Conservation (phyloP, 2,113 vertebrate genomes). For the Hassar affinis region DNA sequence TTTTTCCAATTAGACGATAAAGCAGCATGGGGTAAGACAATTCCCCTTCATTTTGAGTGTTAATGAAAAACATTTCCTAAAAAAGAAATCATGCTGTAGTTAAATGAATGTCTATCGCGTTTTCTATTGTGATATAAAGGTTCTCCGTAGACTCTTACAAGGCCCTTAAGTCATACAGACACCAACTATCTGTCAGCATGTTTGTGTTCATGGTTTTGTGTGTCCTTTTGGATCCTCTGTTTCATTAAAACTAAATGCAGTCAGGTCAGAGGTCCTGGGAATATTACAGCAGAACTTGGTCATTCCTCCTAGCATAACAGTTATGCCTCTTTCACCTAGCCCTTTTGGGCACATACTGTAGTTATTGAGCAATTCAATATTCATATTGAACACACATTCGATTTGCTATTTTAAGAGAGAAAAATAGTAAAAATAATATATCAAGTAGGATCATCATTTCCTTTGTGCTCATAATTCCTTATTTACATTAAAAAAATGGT, state of each 20-base stretch:
- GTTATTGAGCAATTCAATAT: background rate
- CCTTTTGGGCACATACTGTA: background rate
- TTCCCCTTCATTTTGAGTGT: no score
- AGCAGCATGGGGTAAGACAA: slow-evolving; percentile 1
- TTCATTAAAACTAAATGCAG: slow-evolving; percentile 42
- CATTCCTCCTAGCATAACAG: background rate
- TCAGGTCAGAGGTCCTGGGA: background rate
- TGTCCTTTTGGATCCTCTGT: slow-evolving; percentile 25
- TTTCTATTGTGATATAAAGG: slow-evolving; percentile 3
- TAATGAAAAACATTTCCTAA: background rate
- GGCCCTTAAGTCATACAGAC: slow-evolving; percentile 30
- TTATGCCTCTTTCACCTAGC: background rate
- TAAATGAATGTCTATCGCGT: background rate
- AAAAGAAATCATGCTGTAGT: background rate
- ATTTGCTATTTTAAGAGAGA: background rate
- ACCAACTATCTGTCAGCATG: slow-evolving; percentile 6
- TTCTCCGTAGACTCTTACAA: slow-evolving; percentile 9
- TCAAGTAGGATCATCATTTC: background rate
- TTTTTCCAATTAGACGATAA: background rate
- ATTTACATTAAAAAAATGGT: background rate
- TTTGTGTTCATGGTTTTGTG: slow-evolving; percentile 6
- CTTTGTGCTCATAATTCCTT: background rate
- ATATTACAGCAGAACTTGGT: background rate
- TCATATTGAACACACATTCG: background rate
- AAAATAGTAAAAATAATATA: no score